phyloP scores from a whole-genome alignment of 2,888 invertebrate genomes.

The Noctuana brunneofusca region DNA sequence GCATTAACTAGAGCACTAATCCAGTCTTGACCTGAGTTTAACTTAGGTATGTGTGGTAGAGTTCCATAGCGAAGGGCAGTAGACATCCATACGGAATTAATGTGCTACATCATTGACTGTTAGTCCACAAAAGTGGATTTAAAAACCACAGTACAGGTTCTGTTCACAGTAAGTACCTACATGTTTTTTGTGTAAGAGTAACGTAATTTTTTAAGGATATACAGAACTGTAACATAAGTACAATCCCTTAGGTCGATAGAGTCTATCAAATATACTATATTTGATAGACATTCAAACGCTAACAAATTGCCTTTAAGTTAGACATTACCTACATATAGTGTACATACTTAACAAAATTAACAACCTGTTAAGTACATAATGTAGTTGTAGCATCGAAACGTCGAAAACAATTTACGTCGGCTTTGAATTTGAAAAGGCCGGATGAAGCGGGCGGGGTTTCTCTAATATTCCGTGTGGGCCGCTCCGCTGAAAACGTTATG shows the following conservation, averaged over 20 bases:
- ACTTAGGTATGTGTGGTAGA: constrained; percentile 1
- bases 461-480: constrained; percentile 80
- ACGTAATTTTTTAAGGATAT: too few relatives aligned
- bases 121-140: too few relatives aligned
- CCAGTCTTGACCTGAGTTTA: neutral
- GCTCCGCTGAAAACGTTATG: constrained; percentile 51
- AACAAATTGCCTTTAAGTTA: too few relatives aligned
- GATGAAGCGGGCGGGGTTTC: constrained; percentile 61
- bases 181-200: too few relatives aligned
- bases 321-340: too few relatives aligned
- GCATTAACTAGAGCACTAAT: neutral
- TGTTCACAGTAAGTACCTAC: too few relatives aligned
- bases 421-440: constrained; percentile 69
- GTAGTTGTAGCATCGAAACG: constrained; percentile 42
- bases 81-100: neutral
- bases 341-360: neutral
- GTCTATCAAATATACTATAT: too few relatives aligned
- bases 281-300: too few relatives aligned
- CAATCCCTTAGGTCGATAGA: too few relatives aligned
- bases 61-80: neutral
- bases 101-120: too few relatives aligned
- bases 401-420: constrained; percentile 74
- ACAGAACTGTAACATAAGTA: too few relatives aligned
- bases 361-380: neutral
- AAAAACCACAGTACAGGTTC: too few relatives aligned